A percentile compares a stretch with the other conserved stretches of the same genome.
phyloP scores from a whole-genome alignment of 64 coral and sea anemone species.

The Hydrozoanthus tunicans region DNA sequence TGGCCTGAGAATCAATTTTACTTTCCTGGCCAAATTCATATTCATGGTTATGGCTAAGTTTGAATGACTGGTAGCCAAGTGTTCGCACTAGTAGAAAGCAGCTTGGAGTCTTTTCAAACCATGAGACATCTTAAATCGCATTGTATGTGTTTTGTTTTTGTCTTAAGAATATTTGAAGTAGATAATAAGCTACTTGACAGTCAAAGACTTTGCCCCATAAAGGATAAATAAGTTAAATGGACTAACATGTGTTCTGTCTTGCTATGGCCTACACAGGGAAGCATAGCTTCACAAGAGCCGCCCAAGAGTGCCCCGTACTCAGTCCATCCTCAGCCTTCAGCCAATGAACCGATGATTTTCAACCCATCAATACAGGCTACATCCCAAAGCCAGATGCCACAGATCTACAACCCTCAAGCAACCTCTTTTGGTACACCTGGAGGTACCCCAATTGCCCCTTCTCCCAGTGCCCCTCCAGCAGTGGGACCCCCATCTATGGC shows the following conservation, averaged over 20 bases:
- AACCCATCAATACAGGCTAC: slow-evolving; percentile 6
- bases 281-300: not conserved
- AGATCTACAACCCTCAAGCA: slow-evolving; percentile 44
- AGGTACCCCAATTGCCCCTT: not conserved
- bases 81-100: no score
- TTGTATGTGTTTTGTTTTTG: no score
- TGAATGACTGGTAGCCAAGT: no score
- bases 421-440: slow-evolving; percentile 11
- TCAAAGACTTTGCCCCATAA: no score
- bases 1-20: no score
- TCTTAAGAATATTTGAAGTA: no score
- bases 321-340: not conserved
- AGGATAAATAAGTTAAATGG: no score
- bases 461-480: slow-evolving; percentile 6
- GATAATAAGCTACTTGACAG: no score
- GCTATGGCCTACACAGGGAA: not conserved
- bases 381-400: slow-evolving; percentile 26
- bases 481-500: slow-evolving; percentile 8
- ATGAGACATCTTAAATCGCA: no score
- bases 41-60: no score
- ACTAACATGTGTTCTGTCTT: not conserved
- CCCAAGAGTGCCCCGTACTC: not conserved
- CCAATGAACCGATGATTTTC: not conserved
- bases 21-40: no score
- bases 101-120: no score